phyloP scores from a whole-genome alignment of 92 coral and sea anemone species.

The Micromussa lordhowensis region DNA sequence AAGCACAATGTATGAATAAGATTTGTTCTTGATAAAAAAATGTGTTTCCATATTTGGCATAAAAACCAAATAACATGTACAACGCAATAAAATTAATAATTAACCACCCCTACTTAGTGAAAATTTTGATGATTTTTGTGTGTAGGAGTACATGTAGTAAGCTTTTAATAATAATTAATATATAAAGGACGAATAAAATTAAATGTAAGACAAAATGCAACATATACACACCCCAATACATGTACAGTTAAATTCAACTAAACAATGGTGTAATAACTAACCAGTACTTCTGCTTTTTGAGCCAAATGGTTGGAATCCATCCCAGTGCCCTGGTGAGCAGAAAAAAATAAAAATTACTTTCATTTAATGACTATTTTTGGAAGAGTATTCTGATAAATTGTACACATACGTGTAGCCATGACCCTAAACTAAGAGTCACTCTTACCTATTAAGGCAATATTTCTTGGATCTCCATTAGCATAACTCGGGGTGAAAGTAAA shows the following conservation, averaged over 20 bases:
- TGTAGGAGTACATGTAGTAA: too few relatives aligned
- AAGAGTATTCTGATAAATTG: not conserved
- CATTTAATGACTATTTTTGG: not conserved
- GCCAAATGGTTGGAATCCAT: slow-evolving; percentile 54
- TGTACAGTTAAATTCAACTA: not conserved
- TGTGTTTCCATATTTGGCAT: too few relatives aligned
- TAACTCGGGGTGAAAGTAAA: slow-evolving; percentile 29
- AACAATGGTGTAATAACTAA: slow-evolving; percentile 17
- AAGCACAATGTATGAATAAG: too few relatives aligned
- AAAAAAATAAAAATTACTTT: not conserved
- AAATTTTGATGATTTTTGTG: too few relatives aligned
- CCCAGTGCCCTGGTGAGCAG: slow-evolving; percentile 47
- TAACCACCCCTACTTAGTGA: not conserved
- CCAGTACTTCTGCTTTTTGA: slow-evolving; percentile 40
- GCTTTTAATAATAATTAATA: too few relatives aligned
- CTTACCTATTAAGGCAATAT: slow-evolving; percentile 53
- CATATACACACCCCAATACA: too few relatives aligned
- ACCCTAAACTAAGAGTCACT: slow-evolving; percentile 14
- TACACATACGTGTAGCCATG: not conserved
- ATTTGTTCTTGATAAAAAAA: too few relatives aligned
- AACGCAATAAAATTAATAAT: too few relatives aligned
- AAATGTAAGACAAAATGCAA: too few relatives aligned
- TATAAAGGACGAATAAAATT: too few relatives aligned
- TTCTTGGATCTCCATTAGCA: slow-evolving; percentile 64
- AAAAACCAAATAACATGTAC: too few relatives aligned